Base-by-base conservation (phyloP, 2,888 invertebrate species). In the Acrobasis suavella region DNA sequence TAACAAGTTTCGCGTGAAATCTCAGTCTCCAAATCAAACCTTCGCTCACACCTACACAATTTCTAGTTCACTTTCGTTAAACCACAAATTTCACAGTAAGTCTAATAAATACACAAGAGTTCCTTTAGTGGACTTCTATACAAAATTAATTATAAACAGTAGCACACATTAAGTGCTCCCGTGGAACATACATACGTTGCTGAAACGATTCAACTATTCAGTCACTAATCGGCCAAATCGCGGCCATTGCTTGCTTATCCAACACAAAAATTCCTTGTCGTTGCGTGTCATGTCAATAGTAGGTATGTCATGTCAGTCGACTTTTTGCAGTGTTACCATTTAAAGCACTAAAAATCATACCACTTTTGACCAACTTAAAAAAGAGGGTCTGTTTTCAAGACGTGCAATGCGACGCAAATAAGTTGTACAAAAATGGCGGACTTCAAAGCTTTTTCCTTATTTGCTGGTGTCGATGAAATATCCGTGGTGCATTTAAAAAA, bases 1-100 rank as follows among this genome's bases (percentile, higher is more conserved):
- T 73, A 84, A 79, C 77, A 83, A 81, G 80, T 82, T 82, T 85
- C 77, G 77, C 75, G 77, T 71, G 72, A 78, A 80, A 77, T 80
- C 71, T 74, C 69, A 75, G 69, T 71, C 71, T 69, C 72, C 72
- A 68, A 77, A 72, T 74, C 62, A 22, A 22, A 72, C 74, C 62
- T 66, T 69, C 62, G 65, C 70, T 73, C 78, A 77, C 83, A 80
- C 81, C 78, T 80, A 78, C 81, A 81, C 82, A 76, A 74, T 77
- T 74, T 76, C 64, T 69, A 70, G 71, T 71, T 58, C 76, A 82
- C 83, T 74, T 75, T 77, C 73, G 72, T 67, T 50, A 69, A 73
- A 72, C 66, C 65, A 70, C 69, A 66, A 69, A 70, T 60, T 68
- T 71, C 79, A 83, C 80, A 68, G 66, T 67, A 76, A 81, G 64